Conservation (phyloP, 2,113 vertebrate genomes). For the Leuciscus idus region DNA sequence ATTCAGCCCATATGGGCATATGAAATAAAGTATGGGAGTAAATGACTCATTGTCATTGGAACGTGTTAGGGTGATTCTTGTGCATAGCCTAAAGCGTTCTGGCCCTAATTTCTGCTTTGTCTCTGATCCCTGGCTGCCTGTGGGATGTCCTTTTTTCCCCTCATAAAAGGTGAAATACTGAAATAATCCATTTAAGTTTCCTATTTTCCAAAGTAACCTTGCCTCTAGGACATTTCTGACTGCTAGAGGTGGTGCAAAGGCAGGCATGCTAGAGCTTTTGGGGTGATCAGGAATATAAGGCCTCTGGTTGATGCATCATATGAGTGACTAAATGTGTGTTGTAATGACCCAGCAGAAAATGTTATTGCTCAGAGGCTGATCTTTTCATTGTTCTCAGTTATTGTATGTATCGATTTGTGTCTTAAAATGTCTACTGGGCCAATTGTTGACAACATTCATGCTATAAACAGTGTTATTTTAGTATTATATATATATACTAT, state of each 20-base stretch:
- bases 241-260: conserved; percentile 32
- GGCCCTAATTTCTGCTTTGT: conserved; percentile 59
- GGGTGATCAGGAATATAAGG: conserved; percentile 36
- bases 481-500: neutral
- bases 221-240: conserved; percentile 51
- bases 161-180: conserved; percentile 55
- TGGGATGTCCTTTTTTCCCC: conserved; percentile 30
- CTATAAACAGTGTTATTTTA: neutral
- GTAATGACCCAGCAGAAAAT: neutral
- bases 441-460: neutral
- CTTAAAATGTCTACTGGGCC: neutral
- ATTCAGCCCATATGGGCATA: conserved; percentile 39
- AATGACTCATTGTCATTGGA: conserved; percentile 59
- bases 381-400: neutral
- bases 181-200: conserved; percentile 60
- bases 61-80: conserved; percentile 47
- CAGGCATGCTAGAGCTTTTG: conserved; percentile 27
- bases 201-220: conserved; percentile 54
- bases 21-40: conserved; percentile 43
- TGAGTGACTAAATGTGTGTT: conserved; percentile 14
- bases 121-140: conserved; percentile 56
- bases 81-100: conserved; percentile 43
- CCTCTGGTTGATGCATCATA: conserved; percentile 23
- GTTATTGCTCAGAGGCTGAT: neutral
- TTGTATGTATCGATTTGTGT: neutral